Conservation (phyloP, 2,113 vertebrate species). For the Mirza zaza region DNA sequence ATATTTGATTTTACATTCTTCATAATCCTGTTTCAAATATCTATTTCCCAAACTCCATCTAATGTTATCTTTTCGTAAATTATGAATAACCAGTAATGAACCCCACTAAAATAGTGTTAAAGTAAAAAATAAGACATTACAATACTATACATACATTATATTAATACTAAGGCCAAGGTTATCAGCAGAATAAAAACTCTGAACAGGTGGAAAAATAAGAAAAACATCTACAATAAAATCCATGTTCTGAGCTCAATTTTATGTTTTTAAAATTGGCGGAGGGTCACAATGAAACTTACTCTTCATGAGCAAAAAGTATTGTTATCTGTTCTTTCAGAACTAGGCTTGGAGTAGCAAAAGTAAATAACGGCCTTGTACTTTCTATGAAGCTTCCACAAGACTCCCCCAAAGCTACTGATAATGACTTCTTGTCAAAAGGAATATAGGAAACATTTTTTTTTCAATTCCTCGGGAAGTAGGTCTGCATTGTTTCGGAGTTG, state of each 20-base stretch:
- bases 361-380: conserved; percentile 62
- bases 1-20: neutral
- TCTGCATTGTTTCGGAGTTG: conserved; percentile 55
- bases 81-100: neutral
- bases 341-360: conserved; percentile 3
- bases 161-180: neutral
- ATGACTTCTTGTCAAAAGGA: conserved; percentile 72
- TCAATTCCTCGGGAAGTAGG: conserved; percentile 56
- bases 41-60: neutral
- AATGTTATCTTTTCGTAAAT: neutral
- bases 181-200: neutral
- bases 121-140: neutral
- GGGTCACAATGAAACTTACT: neutral
- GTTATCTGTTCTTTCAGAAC: conserved; percentile 12
- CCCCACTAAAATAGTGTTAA: neutral
- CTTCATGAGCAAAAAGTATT: neutral
- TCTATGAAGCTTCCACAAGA: conserved; percentile 10
- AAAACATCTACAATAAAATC: neutral
- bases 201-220: neutral
- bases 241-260: neutral
- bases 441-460: conserved; percentile 68
- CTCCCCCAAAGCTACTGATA: conserved; percentile 47
- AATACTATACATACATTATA: neutral
- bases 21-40: neutral
- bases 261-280: conserved; percentile 9